A percentile compares a stretch with the other conserved stretches of the same genome.
Conservation (phyloP, 2,888 invertebrate genomes). For the Lycia hirtaria region DNA sequence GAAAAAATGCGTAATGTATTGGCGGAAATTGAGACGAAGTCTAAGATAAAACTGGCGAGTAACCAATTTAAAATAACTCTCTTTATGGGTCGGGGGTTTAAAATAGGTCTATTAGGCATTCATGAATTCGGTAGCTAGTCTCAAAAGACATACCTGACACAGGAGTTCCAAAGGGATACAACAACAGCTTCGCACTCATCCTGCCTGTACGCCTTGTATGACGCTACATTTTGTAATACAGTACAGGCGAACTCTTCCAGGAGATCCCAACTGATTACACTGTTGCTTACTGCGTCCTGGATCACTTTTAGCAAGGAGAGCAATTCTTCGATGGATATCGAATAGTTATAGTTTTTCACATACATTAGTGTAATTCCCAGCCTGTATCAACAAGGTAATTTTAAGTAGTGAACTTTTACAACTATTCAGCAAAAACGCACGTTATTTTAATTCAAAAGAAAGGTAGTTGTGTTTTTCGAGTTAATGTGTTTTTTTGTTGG, state of each 20-base stretch:
- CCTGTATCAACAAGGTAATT: constrained; percentile 57
- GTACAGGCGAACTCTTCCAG: constrained; percentile 57
- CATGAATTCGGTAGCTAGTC: no score
- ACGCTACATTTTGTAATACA: constrained; percentile 48
- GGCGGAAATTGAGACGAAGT: no score
- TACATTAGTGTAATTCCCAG: constrained; percentile 65
- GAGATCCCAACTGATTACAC: constrained; percentile 56
- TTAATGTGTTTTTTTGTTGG: no score
- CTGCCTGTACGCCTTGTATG: constrained; percentile 28
- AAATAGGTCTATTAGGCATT: no score
- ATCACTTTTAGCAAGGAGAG: constrained; percentile 56
- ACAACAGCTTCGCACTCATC: constrained; percentile 47
- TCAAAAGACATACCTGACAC: constrained; percentile 66
- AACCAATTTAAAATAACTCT: no score
- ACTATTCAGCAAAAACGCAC: no score
- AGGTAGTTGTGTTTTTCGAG: no score
- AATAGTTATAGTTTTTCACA: constrained; percentile 56
- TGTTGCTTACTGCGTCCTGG: constrained; percentile 55
- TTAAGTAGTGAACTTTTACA: background rate
- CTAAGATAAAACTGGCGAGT: no score
- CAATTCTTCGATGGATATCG: constrained; percentile 56
- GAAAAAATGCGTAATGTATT: no score
- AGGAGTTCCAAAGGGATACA: constrained; percentile 69
- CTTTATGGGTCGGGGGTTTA: no score
- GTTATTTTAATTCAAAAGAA: no score